Base-by-base conservation (phyloP, 2,888 invertebrate species). In the Dioctria rufipes region DNA sequence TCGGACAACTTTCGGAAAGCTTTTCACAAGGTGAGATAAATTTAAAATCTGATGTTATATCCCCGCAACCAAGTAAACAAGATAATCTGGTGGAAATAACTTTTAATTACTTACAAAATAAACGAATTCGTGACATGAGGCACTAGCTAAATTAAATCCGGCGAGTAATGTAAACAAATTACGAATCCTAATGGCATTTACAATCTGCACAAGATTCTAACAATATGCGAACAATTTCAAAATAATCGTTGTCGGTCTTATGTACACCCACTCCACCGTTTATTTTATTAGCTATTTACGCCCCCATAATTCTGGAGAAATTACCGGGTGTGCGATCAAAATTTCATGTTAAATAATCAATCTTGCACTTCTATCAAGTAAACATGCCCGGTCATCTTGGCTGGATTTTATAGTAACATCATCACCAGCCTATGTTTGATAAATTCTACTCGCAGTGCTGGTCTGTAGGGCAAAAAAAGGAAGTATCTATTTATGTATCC, bases 1-100 rank as follows among this genome's bases (percentile, higher is more conserved):
- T 97, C 97, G 4, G 97, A 97, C 85, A 97, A 96, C 90, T 98
- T 98, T 90, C 92, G 97, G 83, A 94, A 96, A 87, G 96, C 96
- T 54, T 98, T 98, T 88, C 91, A 91, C 83, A 92, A 93, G 89
- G 92, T 89, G 84, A 87, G 87, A 86, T n/a, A 37, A 54, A 49
- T n/a, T 42, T 11, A 58, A 42, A 73, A 42, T 54, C n/a, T 11
- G 9, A 54, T 11, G 3, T 46, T 46, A 66, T 66, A 42, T n/a
- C 13, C n/a, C 6, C n/a, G 40, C 4, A 40, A 42, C 11, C 13
- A 13, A 13, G 49, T 69, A n/a, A 71, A 13, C 71, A 39, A 25
- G n/a, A 71, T 40, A 40, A 71, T 54, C 11, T 37, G 4, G 11
- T 63, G 60, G 60, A 60, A 6, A 60, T 60, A n/a, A 5, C 13